Conservation (phyloP, 2,888 invertebrate genomes). For the Bellardia pandia region DNA sequence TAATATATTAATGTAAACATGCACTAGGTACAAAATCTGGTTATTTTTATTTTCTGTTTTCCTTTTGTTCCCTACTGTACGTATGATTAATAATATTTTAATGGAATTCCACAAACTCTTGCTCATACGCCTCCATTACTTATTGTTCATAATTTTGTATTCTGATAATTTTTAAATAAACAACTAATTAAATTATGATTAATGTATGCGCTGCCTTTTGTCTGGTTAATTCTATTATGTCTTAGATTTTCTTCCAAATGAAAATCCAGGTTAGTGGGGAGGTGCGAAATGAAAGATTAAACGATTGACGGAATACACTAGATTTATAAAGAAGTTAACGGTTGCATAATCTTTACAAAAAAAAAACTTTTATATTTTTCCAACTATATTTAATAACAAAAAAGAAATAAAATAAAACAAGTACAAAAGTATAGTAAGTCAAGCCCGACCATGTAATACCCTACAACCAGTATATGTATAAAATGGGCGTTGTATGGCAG, state of each 20-base stretch:
- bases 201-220: neutral
- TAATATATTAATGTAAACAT: no score
- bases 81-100: neutral
- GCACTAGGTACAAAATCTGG: no score
- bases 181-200: conserved; percentile 2
- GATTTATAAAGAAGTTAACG: conserved; percentile 25
- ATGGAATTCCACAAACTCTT: neutral
- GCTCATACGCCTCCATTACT: conserved; percentile 6
- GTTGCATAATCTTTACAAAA: conserved; percentile 13
- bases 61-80: neutral
- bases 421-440: no score
- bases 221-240: neutral
- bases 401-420: neutral
- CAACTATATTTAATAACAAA: neutral
- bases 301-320: neutral
- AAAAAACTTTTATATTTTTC: neutral
- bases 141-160: neutral
- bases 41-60: no score
- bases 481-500: no score
- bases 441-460: no score
- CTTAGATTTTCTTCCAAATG: neutral
- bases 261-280: neutral
- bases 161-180: neutral
- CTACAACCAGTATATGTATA: no score
- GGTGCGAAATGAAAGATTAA: neutral